A percentile compares a stretch with the other conserved stretches of the same genome.
Conservation (phyloP, 2,888 invertebrate species). For the Dryococelus australis region DNA sequence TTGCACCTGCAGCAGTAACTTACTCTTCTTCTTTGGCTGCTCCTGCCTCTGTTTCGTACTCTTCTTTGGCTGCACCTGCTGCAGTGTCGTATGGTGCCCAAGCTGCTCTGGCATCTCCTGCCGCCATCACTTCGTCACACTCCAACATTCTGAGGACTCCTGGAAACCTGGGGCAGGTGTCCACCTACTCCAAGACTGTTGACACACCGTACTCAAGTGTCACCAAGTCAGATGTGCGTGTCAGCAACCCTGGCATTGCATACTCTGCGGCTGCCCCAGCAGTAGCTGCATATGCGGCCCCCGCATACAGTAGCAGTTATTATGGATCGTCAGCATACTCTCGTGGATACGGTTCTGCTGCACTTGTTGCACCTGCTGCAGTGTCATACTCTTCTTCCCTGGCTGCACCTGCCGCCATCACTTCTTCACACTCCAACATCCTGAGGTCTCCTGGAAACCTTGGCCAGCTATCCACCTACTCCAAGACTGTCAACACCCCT, state of each 20-base stretch:
- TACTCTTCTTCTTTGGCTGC: slow-evolving; percentile 30
- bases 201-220: background rate
- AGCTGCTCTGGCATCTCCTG: slow-evolving; percentile 39
- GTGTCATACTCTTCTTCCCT: slow-evolving; percentile 41
- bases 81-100: slow-evolving; percentile 46
- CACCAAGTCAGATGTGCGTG: background rate
- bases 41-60: background rate
- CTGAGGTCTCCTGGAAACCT: slow-evolving; percentile 71
- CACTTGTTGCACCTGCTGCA: slow-evolving; percentile 33
- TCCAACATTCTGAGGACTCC: background rate
- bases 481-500: slow-evolving; percentile 75
- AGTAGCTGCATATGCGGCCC: slow-evolving; percentile 54
- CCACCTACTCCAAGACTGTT: background rate
- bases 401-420: slow-evolving; percentile 46
- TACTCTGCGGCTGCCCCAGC: slow-evolving; percentile 49
- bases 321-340: background rate
- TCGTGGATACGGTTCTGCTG: background rate
- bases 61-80: slow-evolving; percentile 46
- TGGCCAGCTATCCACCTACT: slow-evolving; percentile 71
- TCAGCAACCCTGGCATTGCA: background rate
- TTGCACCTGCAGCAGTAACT: slow-evolving; percentile 43
- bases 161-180: background rate
- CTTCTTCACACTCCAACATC: slow-evolving; percentile 47
- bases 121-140: slow-evolving; percentile 46
- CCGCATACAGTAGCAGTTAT: slow-evolving; percentile 53